These are phyloP conservation scores for Zophobas morio DNA, from an alignment of 1,140 invertebrate genomes.

Conservation along the genomic window DNA sequence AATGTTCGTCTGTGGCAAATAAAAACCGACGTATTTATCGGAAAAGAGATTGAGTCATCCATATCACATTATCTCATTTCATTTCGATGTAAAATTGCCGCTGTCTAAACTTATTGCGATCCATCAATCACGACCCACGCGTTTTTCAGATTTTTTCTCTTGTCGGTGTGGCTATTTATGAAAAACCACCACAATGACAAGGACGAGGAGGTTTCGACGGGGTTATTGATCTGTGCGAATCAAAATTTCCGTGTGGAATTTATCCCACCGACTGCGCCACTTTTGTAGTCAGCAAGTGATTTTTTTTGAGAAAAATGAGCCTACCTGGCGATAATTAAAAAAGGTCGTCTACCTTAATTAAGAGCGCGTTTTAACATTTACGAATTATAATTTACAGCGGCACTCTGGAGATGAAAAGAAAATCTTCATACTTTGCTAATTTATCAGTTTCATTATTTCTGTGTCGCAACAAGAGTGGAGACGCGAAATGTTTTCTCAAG, in stretches of 20 bases:
- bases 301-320: neutral
- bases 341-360: neutral
- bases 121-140: neutral
- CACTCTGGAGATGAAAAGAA: neutral
- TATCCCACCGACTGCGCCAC: too few relatives aligned
- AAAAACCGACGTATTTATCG: neutral
- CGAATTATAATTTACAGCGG: neutral
- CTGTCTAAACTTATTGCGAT: neutral
- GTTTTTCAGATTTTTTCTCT: neutral
- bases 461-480: too few relatives aligned
- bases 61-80: neutral
- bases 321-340: neutral
- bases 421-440: neutral
- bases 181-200: neutral
- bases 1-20: too few relatives aligned
- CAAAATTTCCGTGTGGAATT: neutral
- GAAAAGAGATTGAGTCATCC: neutral
- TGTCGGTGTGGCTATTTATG: neutral
- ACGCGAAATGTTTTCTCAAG: too few relatives aligned
- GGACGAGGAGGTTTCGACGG: neutral
- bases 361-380: neutral
- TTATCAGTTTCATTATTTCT: neutral
- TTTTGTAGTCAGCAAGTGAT: neutral
- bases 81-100: neutral
- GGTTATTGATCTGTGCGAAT: neutral